Evolutionary conservation across 2,888 invertebrate genomes (phyloP).

Genomic region (Eristalis pertinax): DNA sequence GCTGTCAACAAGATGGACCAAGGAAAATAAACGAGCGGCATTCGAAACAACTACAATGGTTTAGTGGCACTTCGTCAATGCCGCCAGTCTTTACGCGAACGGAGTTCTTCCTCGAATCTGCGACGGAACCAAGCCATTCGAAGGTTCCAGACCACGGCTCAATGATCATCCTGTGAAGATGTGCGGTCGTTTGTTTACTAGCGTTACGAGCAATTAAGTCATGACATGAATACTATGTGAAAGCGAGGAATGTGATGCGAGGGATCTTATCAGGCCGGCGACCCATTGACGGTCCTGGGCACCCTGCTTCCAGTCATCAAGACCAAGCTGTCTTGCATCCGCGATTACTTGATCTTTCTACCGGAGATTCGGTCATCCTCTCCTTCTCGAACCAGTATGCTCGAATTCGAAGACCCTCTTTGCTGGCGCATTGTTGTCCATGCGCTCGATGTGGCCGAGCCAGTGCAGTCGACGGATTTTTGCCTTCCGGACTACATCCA

Average conservation of each 20-base stretch:
- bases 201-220: constrained; percentile 20
- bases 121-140: constrained; percentile 74
- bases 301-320: too few relatives aligned
- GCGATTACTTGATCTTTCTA: too few relatives aligned
- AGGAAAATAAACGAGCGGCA: constrained; percentile 79
- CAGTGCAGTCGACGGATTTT: too few relatives aligned
- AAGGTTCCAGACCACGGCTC: constrained; percentile 52
- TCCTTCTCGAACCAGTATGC: too few relatives aligned
- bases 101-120: constrained; percentile 73
- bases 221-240: constrained; percentile 33
- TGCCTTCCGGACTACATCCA: too few relatives aligned
- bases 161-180: constrained; percentile 44
- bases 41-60: constrained; percentile 75
- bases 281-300: too few relatives aligned
- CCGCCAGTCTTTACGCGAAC: constrained; percentile 78
- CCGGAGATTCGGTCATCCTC: too few relatives aligned
- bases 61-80: constrained; percentile 74
- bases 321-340: too few relatives aligned
- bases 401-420: too few relatives aligned
- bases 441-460: too few relatives aligned
- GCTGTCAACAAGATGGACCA: constrained; percentile 78
- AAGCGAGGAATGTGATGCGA: constrained; percentile 6
- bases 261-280: too few relatives aligned
- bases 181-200: not conserved
- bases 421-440: too few relatives aligned